phyloP scores from a whole-genome alignment of 2,888 invertebrate species.

The Deroplatys truncata region DNA sequence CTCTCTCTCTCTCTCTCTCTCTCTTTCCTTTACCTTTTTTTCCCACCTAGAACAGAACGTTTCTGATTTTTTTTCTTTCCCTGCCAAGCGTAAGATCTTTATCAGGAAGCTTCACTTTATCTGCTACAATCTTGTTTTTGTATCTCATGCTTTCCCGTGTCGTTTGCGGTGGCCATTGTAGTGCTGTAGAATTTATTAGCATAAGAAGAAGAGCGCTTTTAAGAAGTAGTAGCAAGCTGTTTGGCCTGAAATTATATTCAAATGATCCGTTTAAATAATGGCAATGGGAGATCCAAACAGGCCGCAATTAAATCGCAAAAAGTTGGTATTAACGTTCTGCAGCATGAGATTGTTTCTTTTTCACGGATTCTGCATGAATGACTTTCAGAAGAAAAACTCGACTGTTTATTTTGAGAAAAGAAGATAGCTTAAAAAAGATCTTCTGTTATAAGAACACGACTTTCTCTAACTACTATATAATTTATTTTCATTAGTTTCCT shows the following conservation, averaged over 20 bases:
- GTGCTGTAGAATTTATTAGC: not conserved
- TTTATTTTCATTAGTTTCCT: too few species aligned
- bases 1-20: not conserved
- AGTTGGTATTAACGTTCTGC: not conserved
- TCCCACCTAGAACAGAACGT: not conserved
- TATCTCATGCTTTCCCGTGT: not conserved
- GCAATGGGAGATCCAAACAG: not conserved
- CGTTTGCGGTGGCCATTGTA: not conserved
- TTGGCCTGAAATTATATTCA: not conserved
- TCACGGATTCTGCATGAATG: not conserved
- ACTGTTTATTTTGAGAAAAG: not conserved
- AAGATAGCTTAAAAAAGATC: too few species aligned
- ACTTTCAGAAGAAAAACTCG: not conserved
- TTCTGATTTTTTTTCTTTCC: not conserved
- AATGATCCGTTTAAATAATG: not conserved
- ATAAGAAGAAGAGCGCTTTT: not conserved
- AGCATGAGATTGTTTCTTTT: not conserved
- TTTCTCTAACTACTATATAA: too few species aligned
- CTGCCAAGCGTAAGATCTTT: not conserved
- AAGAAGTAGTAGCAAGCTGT: not conserved
- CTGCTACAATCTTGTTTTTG: not conserved
- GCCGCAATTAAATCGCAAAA: not conserved
- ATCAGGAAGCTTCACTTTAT: not conserved
- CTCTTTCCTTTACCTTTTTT: not conserved
- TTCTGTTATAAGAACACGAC: too few species aligned